Base-by-base conservation (phyloP, 1,140 invertebrate genomes). In the Pseudomyrmex flavicornis region DNA sequence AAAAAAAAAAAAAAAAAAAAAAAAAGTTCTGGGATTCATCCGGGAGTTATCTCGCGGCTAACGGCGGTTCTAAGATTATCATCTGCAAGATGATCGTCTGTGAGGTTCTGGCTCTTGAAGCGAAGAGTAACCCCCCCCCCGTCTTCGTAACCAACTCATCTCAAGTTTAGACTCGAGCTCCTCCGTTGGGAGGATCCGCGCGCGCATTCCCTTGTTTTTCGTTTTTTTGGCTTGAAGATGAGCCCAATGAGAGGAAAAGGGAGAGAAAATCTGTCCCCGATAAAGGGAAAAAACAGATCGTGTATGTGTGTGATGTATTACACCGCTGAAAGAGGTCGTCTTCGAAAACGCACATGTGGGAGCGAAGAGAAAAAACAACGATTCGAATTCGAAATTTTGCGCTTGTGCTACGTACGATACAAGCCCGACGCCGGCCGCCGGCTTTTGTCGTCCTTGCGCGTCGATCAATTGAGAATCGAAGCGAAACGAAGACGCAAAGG, bases 101-200 rank as follows among this genome's bases (percentile, higher is more conserved):
- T 44, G 17, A 48, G 35, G 20, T 61, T 50, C 12, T 7, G 58
- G 8, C 20, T 35, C 20, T 35, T n/a, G 9, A 17, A 17, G 17
- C 4, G 2, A 69, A 59, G 7, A 48, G 35, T 20, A 17, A 17
- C 17, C 17, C 46, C 17, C 17, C 46, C 4, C 26, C 35, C 62
- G 46, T 4, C 26, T 65, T 59, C 50, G 20, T 48, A 20, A n/a
- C 52, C 70, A 54, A 80, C 76, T 80, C 46, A 50, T 35, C 50
- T 12, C 66, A 13, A 70, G 76, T 79, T 35, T 50, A 80, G 46
- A 72, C n/a, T 35, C 35, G 35, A 35, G 44, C 65, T 50, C 35
- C 1, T 50, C 35, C 35, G 35, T 35, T 35, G 35, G 65, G 65
- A 79, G 44, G 46, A 68, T 26, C 61, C 61, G 17, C 10, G 59